phyloP scores from a whole-genome alignment of 2,797 vertebrate genomes.

The Masticophis lateralis region DNA sequence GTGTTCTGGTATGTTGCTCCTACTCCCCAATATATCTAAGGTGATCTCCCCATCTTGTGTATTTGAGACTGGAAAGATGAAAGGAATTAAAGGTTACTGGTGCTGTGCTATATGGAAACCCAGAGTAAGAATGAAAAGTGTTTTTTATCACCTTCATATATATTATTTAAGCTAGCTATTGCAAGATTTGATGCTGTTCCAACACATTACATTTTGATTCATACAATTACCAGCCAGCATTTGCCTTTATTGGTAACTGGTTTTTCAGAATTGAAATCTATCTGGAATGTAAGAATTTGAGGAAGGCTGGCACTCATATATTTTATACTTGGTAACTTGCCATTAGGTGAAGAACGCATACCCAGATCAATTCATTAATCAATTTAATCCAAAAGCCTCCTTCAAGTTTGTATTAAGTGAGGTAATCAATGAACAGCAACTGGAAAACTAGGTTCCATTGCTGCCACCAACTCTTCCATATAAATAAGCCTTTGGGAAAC shows the following conservation, averaged over 20 bases:
- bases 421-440: background rate
- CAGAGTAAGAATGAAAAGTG: background rate
- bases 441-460: background rate
- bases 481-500: background rate
- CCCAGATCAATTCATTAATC: slow-evolving; percentile 2
- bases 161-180: background rate
- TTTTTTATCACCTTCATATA: background rate
- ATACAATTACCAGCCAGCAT: background rate
- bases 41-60: background rate
- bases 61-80: background rate
- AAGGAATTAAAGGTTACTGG: background rate
- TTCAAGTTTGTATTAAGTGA: background rate
- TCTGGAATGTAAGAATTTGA: background rate
- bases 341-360: fast-evolving
- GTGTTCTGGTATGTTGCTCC: background rate
- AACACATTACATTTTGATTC: background rate
- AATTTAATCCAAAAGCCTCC: background rate
- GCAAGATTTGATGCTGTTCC: background rate
- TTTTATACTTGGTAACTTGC: slow-evolving; percentile 20
- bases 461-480: background rate
- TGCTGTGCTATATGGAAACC: background rate
- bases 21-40: background rate
- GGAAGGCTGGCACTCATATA: slow-evolving; percentile 1
- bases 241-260: background rate
- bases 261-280: background rate